Conservation (phyloP, 2,113 vertebrate genomes). For the Crotophaga sulcirostris region DNA sequence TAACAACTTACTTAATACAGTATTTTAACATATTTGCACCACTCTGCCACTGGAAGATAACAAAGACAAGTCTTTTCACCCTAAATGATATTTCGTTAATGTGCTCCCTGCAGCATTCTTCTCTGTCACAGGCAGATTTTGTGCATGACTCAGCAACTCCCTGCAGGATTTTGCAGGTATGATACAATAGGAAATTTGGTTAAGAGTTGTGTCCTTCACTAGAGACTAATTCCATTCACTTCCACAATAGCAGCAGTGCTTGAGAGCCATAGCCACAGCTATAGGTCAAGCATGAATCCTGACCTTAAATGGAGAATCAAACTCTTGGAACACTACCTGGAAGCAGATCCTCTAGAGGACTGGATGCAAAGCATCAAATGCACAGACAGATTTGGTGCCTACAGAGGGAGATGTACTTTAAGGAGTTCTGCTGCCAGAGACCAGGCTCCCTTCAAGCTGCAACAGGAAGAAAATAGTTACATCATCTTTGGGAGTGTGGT, state of each 20-base stretch:
- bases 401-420: not conserved
- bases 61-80: not conserved
- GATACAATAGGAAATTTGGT: not conserved
- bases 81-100: not conserved
- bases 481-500: not conserved
- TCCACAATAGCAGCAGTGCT: not conserved
- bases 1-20: not conserved
- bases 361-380: not conserved
- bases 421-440: not conserved
- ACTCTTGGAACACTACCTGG: not conserved
- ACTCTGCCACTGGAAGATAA: not conserved
- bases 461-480: not conserved
- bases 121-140: not conserved
- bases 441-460: not conserved
- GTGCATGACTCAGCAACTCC: not conserved
- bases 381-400: not conserved
- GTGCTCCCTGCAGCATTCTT: not conserved
- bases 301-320: not conserved
- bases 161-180: not conserved
- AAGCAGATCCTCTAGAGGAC: not conserved
- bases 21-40: conserved; percentile 23
- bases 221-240: not conserved
- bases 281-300: not conserved
- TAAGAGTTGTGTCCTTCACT: not conserved
- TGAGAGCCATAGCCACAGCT: not conserved